Base-by-base conservation (phyloP, 2,797 vertebrate species). In the Cephalopachus bancanus region DNA sequence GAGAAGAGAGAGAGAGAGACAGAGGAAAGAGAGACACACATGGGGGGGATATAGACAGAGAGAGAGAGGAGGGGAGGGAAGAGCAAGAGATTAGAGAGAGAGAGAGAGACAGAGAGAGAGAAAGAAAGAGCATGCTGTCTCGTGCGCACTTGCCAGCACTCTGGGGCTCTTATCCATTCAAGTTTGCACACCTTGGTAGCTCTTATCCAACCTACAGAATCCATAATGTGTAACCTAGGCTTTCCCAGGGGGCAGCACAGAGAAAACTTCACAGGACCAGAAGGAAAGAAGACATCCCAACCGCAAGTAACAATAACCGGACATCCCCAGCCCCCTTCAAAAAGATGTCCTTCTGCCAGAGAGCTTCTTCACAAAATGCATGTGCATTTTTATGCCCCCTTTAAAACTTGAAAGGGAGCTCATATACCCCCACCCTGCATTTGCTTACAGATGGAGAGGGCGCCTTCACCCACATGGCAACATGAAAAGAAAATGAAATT, bases 401-500 rank as follows among this genome's bases (percentile, higher is more conserved):
- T 97, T 96, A 95, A 97, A 98, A 98, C 97, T 95, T 97, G 95
- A 98, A 98, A 98, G 97, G 33, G 85, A 81, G 79, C 89, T 94
- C 88, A 53, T 78, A 92, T 33, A 87, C 64, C 88, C 87, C 86
- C 65, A 19, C 49, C 67, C 49, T n/a, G n/a, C 75, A 84, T 90
- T 97, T 89, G 94, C 96, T 89, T 96, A 44, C 90, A 96, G 96
- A 92, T 91, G 37, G 90, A 72, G 92, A 89, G 62, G 85, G 78
- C 65, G 97, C 90, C 92, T 96, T 96, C 94, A 92, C 92, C 96
- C 98, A 96, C 97, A 98, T 97, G 88, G 96, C 94, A 97, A 93
- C 91, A 97, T 96, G 98, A 98, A 98, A 98, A 96, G 95, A 97
- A 98, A 98, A 98, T 98, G 98, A 98, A 98, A 98, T 98, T 98